Base-by-base conservation (phyloP, 2,888 invertebrate species). In the Watsonalla binaria region DNA sequence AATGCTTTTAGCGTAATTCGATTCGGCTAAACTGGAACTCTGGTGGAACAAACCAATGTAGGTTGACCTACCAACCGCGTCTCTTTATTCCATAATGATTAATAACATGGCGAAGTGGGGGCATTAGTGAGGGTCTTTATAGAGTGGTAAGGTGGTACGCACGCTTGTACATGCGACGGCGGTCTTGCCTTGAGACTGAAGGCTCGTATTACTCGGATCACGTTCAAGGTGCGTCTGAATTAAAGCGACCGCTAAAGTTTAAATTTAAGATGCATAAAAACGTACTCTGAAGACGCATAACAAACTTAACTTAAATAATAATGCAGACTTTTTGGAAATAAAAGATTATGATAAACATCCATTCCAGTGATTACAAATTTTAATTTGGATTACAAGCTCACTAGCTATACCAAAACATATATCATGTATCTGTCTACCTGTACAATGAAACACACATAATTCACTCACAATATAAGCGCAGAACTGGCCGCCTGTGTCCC, bases 1-100 rank as follows among this genome's bases (percentile, higher is more conserved):
- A 87, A 85, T 86, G 80, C 80, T 84, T 82, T 85, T 80, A 86
- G 87, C 79, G 84, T 85, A 87, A 87, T 87, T 88, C 84, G 87
- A 88, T 83, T 85, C 85, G 83, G 81, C 76, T 74, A 72, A 79
- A 78, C 77, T 83, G 82, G 78, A 80, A 82, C 81, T 80, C 83
- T 83, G 75, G 77, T 82, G 79, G 78, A 82, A 82, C 68, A 66
- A 78, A 80, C 88, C 84, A 85, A 62, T 66, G 66, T 66, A 74
- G 62, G 56, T 63, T 76, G 86, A 75, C 61, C 85, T 76, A 68
- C 64, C 63, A 53, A 62, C 66, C 68, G 74, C 70, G 62, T 66
- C 69, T 71, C 62, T 61, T 61, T 58, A 68, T 66, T 72, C 62
- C 65, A 61, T 58, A 63, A 67, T 62, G 55, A 67, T 59, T 61